Conservation (phyloP, 2,797 vertebrate genomes). For the Nasua narica region DNA sequence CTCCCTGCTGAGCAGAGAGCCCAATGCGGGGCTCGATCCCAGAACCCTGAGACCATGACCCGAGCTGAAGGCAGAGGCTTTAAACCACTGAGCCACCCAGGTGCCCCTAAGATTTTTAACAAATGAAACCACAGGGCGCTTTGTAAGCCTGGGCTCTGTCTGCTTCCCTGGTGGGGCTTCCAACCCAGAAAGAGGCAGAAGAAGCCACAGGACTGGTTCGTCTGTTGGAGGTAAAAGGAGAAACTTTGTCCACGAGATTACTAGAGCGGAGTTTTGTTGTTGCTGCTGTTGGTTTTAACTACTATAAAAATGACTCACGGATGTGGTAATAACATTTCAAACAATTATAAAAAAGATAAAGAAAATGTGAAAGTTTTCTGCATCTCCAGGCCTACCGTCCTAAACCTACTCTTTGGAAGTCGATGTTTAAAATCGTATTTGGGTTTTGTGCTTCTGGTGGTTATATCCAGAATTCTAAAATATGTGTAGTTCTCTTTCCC, state of each 20-base stretch:
- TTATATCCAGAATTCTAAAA: background rate
- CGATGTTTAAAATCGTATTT: background rate
- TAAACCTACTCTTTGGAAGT: background rate
- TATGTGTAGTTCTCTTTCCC: background rate
- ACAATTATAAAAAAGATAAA: background rate
- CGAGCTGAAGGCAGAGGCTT: too few species aligned
- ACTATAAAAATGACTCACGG: background rate
- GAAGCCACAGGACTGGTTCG: rapidly evolving
- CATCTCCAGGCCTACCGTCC: background rate
- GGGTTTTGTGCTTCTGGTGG: background rate
- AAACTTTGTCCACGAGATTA: background rate
- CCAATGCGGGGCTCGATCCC: too few species aligned
- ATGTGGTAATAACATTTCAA: background rate
- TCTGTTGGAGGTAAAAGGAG: background rate
- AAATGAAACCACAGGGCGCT: background rate
- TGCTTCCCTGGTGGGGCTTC: background rate
- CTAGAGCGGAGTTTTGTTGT: background rate
- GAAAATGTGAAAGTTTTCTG: background rate
- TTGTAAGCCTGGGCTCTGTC: background rate
- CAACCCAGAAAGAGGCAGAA: background rate
- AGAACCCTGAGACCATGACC: too few species aligned
- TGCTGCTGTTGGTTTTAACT: background rate
- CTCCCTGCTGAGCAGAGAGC: too few species aligned
- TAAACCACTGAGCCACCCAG: too few species aligned
- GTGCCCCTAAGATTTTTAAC: background rate